Base-by-base conservation (phyloP, 1,140 invertebrate species). In the Anthonomus grandis region DNA sequence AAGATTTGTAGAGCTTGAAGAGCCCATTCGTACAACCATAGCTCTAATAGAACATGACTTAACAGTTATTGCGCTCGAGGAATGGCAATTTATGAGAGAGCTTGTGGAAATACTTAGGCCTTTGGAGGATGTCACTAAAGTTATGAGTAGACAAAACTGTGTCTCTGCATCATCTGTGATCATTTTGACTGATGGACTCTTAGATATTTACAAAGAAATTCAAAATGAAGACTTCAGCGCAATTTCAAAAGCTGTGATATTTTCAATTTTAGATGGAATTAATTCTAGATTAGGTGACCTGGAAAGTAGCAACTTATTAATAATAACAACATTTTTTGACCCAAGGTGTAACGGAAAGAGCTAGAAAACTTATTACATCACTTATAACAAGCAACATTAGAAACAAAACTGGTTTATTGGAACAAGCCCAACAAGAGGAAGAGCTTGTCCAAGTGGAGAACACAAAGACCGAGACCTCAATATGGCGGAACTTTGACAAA, bases 1-100 rank as follows among this genome's bases (percentile, higher is more conserved):
- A n/a, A 57, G 47, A 46, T 57, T 60, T 46, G 37, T 60, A 5
- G 31, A 54, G 47, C 53, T 71, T 42, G 61, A 63, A 52, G 31
- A 63, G 25, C 27, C 52, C 3, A 36, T 61, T 18, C 17, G 53
- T 31, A 34, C 46, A 1, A 60, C 52, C 25, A 34, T 63, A 23
- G 48, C 37, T 52, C 34, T 50, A 36, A 22, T 62, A 19, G 48
- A 57, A 18, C 13, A 25, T 24, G 13, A 45, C 6, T 38, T 57
- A 21, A 22, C 24, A 8, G 38, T 49, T 13, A 36, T 59, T 13
- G 34, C 19, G 25, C 23, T n/a, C 15, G 57, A 54, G 36, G 57
- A 55, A 37, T 60, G 50, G 45, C n/a, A 31, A 22, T 37, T 48
- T n/a, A 13, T 55, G 1, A 60, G 45, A 49, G 58, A 60, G 42